These are phyloP conservation scores for Aleiodes sp. DNA, from an alignment of 1,140 invertebrate species.

Conservation along the genomic window DNA sequence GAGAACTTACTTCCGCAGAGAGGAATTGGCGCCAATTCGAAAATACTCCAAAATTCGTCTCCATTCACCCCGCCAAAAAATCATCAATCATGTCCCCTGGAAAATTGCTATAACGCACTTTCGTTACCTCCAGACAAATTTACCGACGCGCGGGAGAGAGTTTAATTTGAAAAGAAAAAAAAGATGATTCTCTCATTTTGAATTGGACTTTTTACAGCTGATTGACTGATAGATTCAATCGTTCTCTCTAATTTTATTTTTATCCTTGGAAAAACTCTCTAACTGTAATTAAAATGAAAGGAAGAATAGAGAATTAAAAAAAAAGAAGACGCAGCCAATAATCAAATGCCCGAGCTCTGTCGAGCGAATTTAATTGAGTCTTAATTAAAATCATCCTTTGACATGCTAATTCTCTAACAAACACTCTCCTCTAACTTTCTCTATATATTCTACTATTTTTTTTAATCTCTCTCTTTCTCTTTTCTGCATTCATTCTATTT, in stretches of 20 bases:
- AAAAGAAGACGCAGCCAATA: slow-evolving; percentile 43
- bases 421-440: slow-evolving; percentile 47
- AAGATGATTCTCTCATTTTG: too few relatives aligned
- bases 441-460: too few relatives aligned
- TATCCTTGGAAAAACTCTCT: not conserved
- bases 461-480: slow-evolving; percentile 15
- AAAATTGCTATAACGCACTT: too few relatives aligned
- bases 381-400: slow-evolving; percentile 67
- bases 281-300: slow-evolving; percentile 5
- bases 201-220: not conserved
- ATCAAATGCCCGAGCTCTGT: slow-evolving; percentile 44
- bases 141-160: too few relatives aligned
- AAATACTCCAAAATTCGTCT: too few relatives aligned
- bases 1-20: too few relatives aligned
- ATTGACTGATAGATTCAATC: slow-evolving; percentile 8
- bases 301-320: not conserved
- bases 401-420: slow-evolving; percentile 66
- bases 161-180: too few relatives aligned
- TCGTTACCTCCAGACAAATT: too few relatives aligned
- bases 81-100: too few relatives aligned
- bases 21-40: too few relatives aligned
- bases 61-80: too few relatives aligned
- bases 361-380: slow-evolving; percentile 64
- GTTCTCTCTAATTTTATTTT: not conserved
- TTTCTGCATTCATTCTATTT: not conserved